Conservation (phyloP, 2,797 vertebrate species). For the Manis javanica region DNA sequence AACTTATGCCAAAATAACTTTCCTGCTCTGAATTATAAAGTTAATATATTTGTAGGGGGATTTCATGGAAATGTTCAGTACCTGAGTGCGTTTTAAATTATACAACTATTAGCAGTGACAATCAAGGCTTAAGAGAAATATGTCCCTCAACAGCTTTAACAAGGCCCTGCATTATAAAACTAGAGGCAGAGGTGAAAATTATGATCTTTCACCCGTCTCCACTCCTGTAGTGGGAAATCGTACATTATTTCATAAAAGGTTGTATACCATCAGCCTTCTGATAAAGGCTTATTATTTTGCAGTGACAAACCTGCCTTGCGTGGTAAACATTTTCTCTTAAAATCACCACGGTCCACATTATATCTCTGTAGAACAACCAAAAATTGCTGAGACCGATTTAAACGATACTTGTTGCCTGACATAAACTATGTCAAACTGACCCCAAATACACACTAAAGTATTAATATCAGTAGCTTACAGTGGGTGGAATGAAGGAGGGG, state of each 20-base stretch:
- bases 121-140: background rate
- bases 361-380: background rate
- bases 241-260: slow-evolving; percentile 18
- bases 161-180: background rate
- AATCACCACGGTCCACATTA: background rate
- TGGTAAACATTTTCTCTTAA: background rate
- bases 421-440: background rate
- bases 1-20: slow-evolving; percentile 1
- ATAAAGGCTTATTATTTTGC: slow-evolving; percentile 26
- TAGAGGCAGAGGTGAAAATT: slow-evolving; percentile 38
- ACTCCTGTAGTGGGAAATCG: slow-evolving; percentile 8
- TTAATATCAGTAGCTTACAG: background rate
- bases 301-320: background rate
- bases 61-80: background rate
- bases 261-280: background rate
- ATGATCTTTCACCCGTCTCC: background rate
- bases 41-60: slow-evolving; percentile 3
- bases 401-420: background rate
- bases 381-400: background rate
- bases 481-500: background rate
- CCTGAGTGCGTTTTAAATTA: background rate
- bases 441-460: background rate
- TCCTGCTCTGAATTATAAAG: slow-evolving; percentile 15
- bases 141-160: background rate
- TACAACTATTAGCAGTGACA: background rate